Evolutionary conservation across 2,888 invertebrate genomes (phyloP).

Genomic region (Aphidoletes aphidimyza): DNA sequence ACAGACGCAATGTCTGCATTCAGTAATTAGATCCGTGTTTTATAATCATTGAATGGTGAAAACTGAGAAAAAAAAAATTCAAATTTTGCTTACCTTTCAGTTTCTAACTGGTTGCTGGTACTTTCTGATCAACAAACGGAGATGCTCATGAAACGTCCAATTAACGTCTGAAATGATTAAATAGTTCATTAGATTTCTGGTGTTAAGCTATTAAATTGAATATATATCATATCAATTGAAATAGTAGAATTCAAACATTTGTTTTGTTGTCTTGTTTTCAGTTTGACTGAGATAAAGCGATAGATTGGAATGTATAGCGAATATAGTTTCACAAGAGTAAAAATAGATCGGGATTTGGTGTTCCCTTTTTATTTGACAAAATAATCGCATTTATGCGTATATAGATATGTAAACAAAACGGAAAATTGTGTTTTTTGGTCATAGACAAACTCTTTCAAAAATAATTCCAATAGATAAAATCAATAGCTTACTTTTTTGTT

Average conservation of each 20-base stretch:
- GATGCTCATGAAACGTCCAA: background rate
- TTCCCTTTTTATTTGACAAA: background rate
- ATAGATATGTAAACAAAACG: background rate
- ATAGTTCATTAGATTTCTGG: background rate
- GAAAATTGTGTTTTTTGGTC: background rate
- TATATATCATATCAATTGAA: background rate
- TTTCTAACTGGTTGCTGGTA: no score
- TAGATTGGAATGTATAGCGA: background rate
- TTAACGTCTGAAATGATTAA: background rate
- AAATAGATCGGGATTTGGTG: background rate
- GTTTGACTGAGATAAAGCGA: background rate
- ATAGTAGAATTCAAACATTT: background rate
- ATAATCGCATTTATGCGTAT: background rate
- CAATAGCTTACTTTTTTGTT: no score
- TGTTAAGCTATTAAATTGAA: background rate
- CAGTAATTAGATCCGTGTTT: conserved; percentile 53
- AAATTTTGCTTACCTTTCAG: no score
- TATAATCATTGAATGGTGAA: conserved; percentile 30
- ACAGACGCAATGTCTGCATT: no score
- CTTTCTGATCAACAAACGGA: background rate
- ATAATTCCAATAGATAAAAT: background rate
- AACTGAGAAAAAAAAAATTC: background rate
- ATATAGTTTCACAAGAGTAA: background rate
- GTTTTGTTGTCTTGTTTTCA: background rate
- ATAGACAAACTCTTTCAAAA: background rate